phyloP scores from a whole-genome alignment of 2,113 vertebrate species.

The Hiodon alosoides region DNA sequence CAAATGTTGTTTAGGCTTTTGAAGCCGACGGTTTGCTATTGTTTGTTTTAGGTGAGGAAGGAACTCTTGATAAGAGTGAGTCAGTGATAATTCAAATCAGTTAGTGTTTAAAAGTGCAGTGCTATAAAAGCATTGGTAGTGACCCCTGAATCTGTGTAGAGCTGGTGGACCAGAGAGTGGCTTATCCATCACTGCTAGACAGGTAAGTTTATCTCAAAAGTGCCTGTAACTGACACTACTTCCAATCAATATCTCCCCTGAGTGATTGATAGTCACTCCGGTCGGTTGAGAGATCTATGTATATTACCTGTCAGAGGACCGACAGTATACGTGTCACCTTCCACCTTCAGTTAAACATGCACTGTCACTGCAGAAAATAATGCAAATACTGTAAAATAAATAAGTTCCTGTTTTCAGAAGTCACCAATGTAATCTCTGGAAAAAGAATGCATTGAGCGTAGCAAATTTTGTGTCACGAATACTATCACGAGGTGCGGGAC shows the following conservation, averaged over 20 bases:
- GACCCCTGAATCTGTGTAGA: not conserved
- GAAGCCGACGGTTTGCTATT: not conserved
- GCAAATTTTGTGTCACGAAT: no score
- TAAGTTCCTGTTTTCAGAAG: no score
- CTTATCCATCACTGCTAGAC: constrained; percentile 18
- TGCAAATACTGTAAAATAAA: no score
- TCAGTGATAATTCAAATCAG: constrained; percentile 1
- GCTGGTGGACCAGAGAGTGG: not conserved
- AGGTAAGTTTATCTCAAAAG: constrained; percentile 18
- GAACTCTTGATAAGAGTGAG: not conserved
- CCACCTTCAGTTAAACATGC: not conserved
- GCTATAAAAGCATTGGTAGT: not conserved
- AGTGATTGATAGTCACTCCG: constrained; percentile 16
- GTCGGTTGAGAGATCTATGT: not conserved
- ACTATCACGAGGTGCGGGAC: no score
- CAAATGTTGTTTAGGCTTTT: not conserved
- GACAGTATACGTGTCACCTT: not conserved
- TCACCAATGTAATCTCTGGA: no score
- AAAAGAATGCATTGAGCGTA: no score
- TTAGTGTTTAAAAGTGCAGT: not conserved
- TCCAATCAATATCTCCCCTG: constrained; percentile 11
- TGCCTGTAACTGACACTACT: constrained; percentile 13
- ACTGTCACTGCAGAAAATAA: no score
- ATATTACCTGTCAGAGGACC: not conserved
- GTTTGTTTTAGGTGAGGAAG: not conserved